Evolutionary conservation across 2,797 vertebrate species (phyloP), one percentile per base, ranked within the genome.

Genomic region (Lepus townsendii): DNA sequence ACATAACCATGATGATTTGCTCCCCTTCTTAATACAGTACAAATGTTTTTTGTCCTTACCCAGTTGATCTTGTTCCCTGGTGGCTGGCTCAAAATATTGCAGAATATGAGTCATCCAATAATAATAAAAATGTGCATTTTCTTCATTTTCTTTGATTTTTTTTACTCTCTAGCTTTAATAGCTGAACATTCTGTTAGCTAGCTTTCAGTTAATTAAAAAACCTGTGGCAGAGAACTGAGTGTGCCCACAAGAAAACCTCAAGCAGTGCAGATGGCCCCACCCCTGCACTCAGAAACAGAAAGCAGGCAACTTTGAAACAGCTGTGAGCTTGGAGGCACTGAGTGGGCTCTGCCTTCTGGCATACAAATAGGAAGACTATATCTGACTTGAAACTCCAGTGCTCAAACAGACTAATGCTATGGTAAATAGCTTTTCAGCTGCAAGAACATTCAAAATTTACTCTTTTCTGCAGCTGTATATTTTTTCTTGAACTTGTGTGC

Each of bases 201-300:
- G 27, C n/a, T 87, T 92, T 68, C 66, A 78, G 38, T 80, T 95
- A 93, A 97, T 97, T 96, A 92, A 89, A 92, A 94, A 91, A 68
- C 38, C 73, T 80, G 13, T 35, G 82, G 65, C 94, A 90, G 42
- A 92, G 83, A 77, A 94, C 68, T n/a, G 50, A 79, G 57, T 78
- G 68, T 92, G 68, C 93, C 75, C 89, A 85, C 69, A 79, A 95
- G 80, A 71, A 96, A 96, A 83, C 62, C 83, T 82, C 54, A 89
- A 86, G 88, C 75, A 73, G 35, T 88, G 82, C 88, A 83, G 76
- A 94, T 90, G 73, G 86, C 27, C 12, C 69, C 72, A 86, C 66
- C 89, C 85, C 95, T 91, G 88, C 62, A 76, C 62, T 91, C 35
- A 72, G 77, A 76, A 72, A 50, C 63, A 90, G 89, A 90, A 80